Evolutionary conservation across 1,140 invertebrate species (phyloP), one percentile per base, ranked within the genome.

Genomic region (Atta cephalotes): DNA sequence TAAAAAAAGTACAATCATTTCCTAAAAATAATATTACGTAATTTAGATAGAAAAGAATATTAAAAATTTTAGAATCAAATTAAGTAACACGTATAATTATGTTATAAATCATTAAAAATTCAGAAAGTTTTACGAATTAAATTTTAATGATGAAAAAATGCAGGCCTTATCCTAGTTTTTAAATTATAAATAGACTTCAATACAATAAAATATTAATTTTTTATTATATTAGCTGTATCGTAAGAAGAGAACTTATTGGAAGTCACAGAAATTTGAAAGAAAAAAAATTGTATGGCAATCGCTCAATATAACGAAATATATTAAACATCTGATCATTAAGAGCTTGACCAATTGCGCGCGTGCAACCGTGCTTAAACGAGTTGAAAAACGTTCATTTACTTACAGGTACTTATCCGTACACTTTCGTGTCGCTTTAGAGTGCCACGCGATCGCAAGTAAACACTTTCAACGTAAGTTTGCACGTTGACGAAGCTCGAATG

Each of bases 361-460:
- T 25, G 58, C n/a, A 2, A n/a, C 28, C 53, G n/a, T 31, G 77
- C 12, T 66, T 49, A 80, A 53, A 77, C 74, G 35, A 45, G 56
- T 60, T 77, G 21, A 77, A 77, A 79, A 53, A 18, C n/a, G 39
- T 18, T 16, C 62, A 18, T 14, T 60, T 51, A 66, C 62, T 68
- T 80, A 53, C 62, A 53, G 7, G 28, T 80, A 68, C 62, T 80
- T 68, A 66, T 80, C 45, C 45, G 53, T 49, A 35, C 63, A n/a
- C 60, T 39, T 66, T 35, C 25, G 3, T 21, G 62, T 62, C 60
- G 60, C 60, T 28, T 39, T 28, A 45, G 12, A 66, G 39, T 68
- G 62, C 45, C 45, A 68, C 51, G 53, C 66, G 25, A 81, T 71
- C 51, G 53, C 56, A 45, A 77, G 76, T 79, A 79, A 81, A 71